A percentile compares a stretch with the other conserved stretches of the same genome.
Conservation (phyloP, 2,113 vertebrate species). For the Cyprinodon brontotheroides region DNA sequence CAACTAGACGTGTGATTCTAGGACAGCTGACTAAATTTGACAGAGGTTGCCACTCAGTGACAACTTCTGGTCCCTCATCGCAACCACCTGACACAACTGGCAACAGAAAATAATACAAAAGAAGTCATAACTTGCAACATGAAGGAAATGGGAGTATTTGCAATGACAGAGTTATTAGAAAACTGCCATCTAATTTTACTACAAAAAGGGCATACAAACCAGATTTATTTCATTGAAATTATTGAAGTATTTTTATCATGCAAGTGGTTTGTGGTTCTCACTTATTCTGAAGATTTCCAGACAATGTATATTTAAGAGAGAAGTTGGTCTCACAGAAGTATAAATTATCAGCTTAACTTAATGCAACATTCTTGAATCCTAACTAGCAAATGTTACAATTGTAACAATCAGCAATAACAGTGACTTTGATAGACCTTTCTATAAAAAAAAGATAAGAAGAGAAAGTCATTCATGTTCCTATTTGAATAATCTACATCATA, state of each 20-base stretch:
- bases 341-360: no score
- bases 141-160: constrained; percentile 29
- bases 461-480: neutral
- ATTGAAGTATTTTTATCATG: no score
- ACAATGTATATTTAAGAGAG: no score
- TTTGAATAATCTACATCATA: neutral
- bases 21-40: constrained; percentile 70
- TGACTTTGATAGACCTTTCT: neutral
- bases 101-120: constrained; percentile 27
- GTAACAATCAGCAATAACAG: neutral
- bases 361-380: no score
- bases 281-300: neutral
- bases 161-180: constrained; percentile 10
- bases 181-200: neutral
- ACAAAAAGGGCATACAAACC: neutral
- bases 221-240: neutral
- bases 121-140: constrained; percentile 12
- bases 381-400: neutral
- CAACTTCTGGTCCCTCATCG: constrained; percentile 50
- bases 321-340: no score
- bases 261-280: neutral
- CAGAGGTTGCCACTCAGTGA: constrained; percentile 59
- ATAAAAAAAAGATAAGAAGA: neutral
- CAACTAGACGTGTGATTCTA: constrained; percentile 39
- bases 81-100: constrained; percentile 42